Evolutionary conservation across 2,113 vertebrate species (phyloP), one percentile per base, ranked within the genome.

Genomic region (Pristiophorus japonicus): DNA sequence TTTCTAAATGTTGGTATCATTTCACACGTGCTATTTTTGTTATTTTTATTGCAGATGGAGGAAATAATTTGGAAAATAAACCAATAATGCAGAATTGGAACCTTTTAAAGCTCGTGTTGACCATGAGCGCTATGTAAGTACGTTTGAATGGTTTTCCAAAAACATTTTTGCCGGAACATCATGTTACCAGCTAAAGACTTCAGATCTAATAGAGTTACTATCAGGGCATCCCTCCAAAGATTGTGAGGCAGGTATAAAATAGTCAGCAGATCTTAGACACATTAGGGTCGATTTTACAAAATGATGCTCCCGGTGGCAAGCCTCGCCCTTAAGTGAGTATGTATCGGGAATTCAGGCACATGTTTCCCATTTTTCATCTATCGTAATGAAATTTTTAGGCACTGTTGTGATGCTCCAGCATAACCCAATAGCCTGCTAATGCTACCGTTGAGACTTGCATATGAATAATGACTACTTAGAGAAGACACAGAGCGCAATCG

Each of bases 121-220:
- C 30, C 75, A 97, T 98, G 98, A 98, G 97, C 92, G 45, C 97
- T 55, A 97, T 98, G 98, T 98, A 97, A 97, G 98, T 96, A 62
- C 24, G 3, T 59, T 38, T 16, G 38, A 70, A 94, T 70, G 66
- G 24, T 0, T 94, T 47, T 67, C 34, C 38, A 67, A 51, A 51
- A 63, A 90, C 1, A 42, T 65, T 66, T 66, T 65, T 94, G n/a
- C 38, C 42, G 42, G 92, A 27, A 27, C 42, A 51, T 3, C 24
- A 66, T 14, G 45, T 30, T 1, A 3, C 11, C 22, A 38, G 55
- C 34, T n/a, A n/a, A n/a, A 92, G 20, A 63, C n/a, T 59, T 1
- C 11, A 59, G 63, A 90, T 34, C 14, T 59, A 55, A 88, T 51
- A 30, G 38, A 42, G 1, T 42, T 81, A 42, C 14, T 81, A 20